These are phyloP conservation scores for Onychomys arenicola DNA, from an alignment of 2,797 vertebrate species.

Conservation along the genomic window DNA sequence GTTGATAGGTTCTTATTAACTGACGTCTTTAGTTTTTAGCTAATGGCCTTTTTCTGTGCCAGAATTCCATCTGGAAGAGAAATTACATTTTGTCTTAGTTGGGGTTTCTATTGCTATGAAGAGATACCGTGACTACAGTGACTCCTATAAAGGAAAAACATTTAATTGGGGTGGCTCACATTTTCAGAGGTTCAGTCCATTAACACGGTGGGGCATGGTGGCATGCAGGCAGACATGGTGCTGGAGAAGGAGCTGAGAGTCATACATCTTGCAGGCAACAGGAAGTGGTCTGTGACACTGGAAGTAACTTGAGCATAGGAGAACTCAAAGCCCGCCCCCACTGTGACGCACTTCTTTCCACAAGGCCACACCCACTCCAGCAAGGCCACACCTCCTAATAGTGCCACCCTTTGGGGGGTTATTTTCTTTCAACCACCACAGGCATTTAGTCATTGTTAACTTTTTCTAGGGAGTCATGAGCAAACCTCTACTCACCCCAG, in stretches of 20 bases:
- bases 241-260: neutral
- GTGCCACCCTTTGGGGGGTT: neutral
- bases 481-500: neutral
- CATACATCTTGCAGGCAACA: neutral
- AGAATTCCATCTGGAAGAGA: neutral
- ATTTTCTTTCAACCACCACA: neutral
- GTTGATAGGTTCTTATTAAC: neutral
- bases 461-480: neutral
- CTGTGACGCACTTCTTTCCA: neutral
- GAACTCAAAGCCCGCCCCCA: neutral
- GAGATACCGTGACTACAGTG: neutral
- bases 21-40: neutral
- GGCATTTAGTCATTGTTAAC: neutral
- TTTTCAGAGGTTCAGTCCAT: neutral
- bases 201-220: neutral
- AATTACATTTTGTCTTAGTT: neutral
- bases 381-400: neutral
- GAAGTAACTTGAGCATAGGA: neutral
- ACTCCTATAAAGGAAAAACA: neutral
- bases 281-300: neutral
- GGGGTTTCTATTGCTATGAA: neutral
- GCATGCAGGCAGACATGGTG: neutral
- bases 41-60: neutral
- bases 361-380: neutral
- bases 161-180: neutral